Evolutionary conservation across 2,797 vertebrate genomes (phyloP).

Genomic region (Anomalospiza imberbis): DNA sequence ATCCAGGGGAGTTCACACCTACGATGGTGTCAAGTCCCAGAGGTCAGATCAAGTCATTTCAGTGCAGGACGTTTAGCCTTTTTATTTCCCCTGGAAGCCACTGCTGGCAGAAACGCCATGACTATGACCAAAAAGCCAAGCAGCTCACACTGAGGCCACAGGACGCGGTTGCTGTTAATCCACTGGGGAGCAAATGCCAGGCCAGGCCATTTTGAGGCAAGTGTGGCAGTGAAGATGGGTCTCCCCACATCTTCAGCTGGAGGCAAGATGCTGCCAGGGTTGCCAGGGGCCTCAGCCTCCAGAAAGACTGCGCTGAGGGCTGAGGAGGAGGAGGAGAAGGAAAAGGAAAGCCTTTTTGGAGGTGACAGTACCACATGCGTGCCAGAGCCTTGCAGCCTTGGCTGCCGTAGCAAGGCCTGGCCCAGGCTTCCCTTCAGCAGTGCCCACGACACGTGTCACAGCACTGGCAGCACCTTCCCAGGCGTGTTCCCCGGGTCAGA

Average conservation of each 20-base stretch:
- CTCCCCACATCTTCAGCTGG: not conserved
- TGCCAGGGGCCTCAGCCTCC: not conserved
- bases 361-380: rapidly evolving
- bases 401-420: not conserved
- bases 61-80: not conserved
- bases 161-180: not conserved
- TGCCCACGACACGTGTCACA: rapidly evolving
- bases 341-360: not conserved
- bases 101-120: not conserved
- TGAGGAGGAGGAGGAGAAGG: not conserved
- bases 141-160: not conserved
- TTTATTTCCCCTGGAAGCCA: not conserved
- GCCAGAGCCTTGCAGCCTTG: rapidly evolving
- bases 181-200: not conserved
- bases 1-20: not conserved
- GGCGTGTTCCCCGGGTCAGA: not conserved
- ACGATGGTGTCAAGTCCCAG: rapidly evolving
- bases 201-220: not conserved
- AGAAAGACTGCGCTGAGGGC: rapidly evolving
- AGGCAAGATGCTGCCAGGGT: not conserved
- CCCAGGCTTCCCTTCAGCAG: not conserved
- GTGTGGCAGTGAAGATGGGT: rapidly evolving
- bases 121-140: not conserved
- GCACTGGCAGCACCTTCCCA: rapidly evolving
- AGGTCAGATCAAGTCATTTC: slow-evolving; percentile 36